A percentile compares a stretch with the other conserved stretches of the same genome.
These are phyloP conservation scores for Brachionus plicatilis DNA, from an alignment of 1,140 invertebrate genomes.

Conservation along the genomic window DNA sequence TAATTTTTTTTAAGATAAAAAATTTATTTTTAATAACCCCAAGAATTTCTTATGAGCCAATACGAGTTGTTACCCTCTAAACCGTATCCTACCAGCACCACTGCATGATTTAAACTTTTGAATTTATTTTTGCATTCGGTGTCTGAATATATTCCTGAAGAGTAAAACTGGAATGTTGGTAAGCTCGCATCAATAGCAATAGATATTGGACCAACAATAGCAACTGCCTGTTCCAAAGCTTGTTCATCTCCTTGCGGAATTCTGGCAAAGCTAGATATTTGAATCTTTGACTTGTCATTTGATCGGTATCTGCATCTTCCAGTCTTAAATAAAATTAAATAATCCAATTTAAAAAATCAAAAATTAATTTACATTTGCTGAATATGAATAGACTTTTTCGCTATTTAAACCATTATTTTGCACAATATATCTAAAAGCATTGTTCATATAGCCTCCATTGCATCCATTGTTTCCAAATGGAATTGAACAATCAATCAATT, in stretches of 20 bases:
- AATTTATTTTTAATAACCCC: conserved; percentile 58
- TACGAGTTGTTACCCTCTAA: neutral
- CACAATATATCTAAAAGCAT: conserved; percentile 51
- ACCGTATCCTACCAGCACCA: conserved; percentile 76
- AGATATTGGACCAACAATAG: conserved; percentile 71
- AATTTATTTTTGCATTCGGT: conserved; percentile 62
- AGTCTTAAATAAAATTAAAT: neutral
- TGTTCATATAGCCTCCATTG: conserved; percentile 46
- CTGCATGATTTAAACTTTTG: conserved; percentile 76
- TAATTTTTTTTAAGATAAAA: neutral
- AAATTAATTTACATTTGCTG: neutral
- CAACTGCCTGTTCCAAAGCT: conserved; percentile 59
- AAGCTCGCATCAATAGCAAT: conserved; percentile 80
- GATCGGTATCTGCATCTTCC: conserved; percentile 43
- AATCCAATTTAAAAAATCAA: neutral
- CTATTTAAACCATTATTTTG: conserved; percentile 44
- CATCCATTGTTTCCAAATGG: conserved; percentile 45
- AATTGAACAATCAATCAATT: conserved; percentile 84
- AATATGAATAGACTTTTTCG: conserved; percentile 16
- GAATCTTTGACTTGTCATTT: neutral
- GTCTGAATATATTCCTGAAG: conserved; percentile 63
- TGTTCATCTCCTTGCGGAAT: conserved; percentile 44
- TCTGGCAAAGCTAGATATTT: conserved; percentile 44
- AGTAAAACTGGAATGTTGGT: conserved; percentile 70
- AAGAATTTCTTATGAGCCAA: conserved; percentile 53